Base-by-base conservation (phyloP, 2,113 vertebrate genomes). In the Leucopsar rothschildi region DNA sequence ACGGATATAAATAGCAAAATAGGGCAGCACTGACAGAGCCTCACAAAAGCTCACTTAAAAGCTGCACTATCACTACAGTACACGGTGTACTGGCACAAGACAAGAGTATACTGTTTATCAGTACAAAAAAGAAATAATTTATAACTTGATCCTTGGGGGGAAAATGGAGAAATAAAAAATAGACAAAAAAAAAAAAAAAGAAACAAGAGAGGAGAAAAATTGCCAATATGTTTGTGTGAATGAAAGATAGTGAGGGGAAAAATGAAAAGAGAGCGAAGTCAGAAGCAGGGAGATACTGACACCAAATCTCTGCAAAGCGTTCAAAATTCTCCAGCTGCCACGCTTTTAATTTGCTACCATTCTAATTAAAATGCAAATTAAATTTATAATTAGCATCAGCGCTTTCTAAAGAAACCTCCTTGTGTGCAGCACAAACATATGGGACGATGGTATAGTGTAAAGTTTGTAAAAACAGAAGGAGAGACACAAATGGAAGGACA, bases 361-460 rank as follows among this genome's bases (percentile, higher is more conserved):
- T 99, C 99, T 99, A 99, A 99, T 99, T 99, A 99, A 99, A 99
- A 99, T 99, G 99, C 99, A 99, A 99, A 99, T 99, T 99, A 99
- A 99, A 99, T 99, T 99, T 99, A 99, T 99, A 99, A 99, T 99
- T 99, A 99, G 99, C 99, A 99, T 99, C 98, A 98, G 98, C 98
- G 98, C 98, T 99, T 99, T 99, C 98, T 98, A 98, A 98, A 99
- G 99, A 99, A 99, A 98, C 98, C 99, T 99, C 98, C 99, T 99
- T 98, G 98, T 98, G 98, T 97, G 96, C 98, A 97, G 98, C 98
- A 98, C 98, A 99, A 99, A 99, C 99, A 99, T 99, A 99, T 99
- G 99, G 99, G 98, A 97, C 44, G 98, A 96, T 86, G 96, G 97
- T 95, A 97, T 95, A 97, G 97, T 97, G 97, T 97, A 98, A 98